phyloP scores from a whole-genome alignment of 1,140 invertebrate species.

The Wasmannia auropunctata region DNA sequence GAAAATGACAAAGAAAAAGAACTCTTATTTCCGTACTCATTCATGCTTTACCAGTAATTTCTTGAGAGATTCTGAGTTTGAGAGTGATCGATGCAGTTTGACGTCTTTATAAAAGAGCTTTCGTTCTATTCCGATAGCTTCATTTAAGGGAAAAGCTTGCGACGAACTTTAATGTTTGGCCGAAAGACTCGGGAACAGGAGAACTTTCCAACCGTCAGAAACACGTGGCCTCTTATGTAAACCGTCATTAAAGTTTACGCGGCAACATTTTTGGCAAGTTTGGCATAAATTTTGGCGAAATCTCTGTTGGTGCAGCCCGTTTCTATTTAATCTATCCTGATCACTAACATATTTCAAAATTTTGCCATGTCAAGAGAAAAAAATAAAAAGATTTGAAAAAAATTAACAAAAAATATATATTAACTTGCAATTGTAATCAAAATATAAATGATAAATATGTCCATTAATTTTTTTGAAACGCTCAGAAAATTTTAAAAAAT shows the following conservation, averaged over 20 bases:
- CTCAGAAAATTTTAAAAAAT: conserved; percentile 4
- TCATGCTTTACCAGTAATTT: conserved; percentile 16
- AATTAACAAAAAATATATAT: background rate
- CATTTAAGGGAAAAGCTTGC: conserved; percentile 33
- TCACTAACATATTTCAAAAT: conserved; percentile 16
- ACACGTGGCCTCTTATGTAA: conserved; percentile 4
- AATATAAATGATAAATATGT: conserved; percentile 1
- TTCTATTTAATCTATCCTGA: background rate
- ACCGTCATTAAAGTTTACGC: conserved; percentile 32
- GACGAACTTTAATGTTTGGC: conserved; percentile 32
- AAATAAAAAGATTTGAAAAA: background rate
- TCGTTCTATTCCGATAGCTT: conserved; percentile 33
- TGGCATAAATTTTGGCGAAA: background rate
- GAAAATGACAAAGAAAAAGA: background rate
- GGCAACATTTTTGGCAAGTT: conserved; percentile 3
- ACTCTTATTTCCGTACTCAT: background rate
- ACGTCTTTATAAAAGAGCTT: conserved; percentile 27
- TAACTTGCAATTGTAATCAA: background rate
- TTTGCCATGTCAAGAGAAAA: background rate
- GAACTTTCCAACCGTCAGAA: conserved; percentile 38
- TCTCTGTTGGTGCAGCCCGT: too few relatives aligned
- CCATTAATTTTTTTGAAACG: background rate
- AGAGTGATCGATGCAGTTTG: background rate
- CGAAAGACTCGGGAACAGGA: conserved; percentile 7
- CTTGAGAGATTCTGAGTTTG: background rate